Evolutionary conservation across 2,888 invertebrate genomes (phyloP), one percentile per base, ranked within the genome.

Genomic region (Eupeodes luniger): DNA sequence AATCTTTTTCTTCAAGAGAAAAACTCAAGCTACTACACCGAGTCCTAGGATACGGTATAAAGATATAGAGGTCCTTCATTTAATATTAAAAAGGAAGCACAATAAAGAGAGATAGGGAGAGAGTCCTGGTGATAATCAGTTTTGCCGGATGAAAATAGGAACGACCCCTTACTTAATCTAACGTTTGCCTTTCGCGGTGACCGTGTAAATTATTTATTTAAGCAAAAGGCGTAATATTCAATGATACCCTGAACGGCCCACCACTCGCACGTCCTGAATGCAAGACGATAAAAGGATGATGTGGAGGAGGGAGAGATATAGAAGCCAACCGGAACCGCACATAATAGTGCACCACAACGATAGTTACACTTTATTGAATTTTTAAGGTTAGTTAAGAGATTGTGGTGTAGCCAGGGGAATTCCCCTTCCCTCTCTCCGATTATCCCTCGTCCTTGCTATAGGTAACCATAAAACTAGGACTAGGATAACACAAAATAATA

Each of bases 161-260:
- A 66, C 72, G 64, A 53, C 67, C 67, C 79, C 64, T 27, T 59
- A 44, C 9, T 19, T 19, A 19, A 19, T 1, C 16, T 61, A 85
- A 59, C 57, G 57, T 72, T 72, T 72, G 72, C 72, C 55, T 62
- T 57, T 57, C 62, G 74, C 76, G 76, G 72, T 77, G 81, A 85
- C 81, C 77, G 70, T 85, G 85, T 85, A 85, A 85, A 85, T 85
- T 81, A 85, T 66, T 85, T 81, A 85, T 66, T 85, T 81, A 53
- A 59, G 64, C 61, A 77, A 76, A 75, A 64, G 76, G 72, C 85
- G 66, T 85, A 72, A 61, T 67, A 81, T 72, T 70, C 81, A 67
- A 57, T 76, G 85, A 85, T 72, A 72, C 55, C 66, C 14, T 55
- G 53, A 62, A 74, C 40, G 69, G 40, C 40, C 4, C 40, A 7